Base-by-base conservation (phyloP, 2,797 vertebrate genomes). In the Podarcis siculus region DNA sequence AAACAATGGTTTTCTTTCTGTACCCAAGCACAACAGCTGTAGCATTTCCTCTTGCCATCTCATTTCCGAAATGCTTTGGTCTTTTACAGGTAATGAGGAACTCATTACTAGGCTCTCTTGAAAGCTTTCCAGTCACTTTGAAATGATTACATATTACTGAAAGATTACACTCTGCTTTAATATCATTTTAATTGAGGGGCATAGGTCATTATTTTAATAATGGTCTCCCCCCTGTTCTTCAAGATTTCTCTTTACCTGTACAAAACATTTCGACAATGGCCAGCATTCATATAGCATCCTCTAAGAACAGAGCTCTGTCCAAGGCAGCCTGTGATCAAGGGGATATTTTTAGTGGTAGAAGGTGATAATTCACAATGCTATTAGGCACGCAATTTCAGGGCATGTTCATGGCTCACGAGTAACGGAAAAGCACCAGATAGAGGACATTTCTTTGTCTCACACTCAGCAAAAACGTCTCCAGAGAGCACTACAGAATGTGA, bases 131-230 rank as follows among this genome's bases (percentile, higher is more conserved):
- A 45, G 4, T 91, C 58, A 35, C 76, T 90, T 80, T 89, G 35
- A 79, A 90, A 84, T 81, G 17, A 66, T 87, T 88, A 58, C 49
- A 30, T 49, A 75, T 86, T 86, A 82, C 39, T 90, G 58, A 86
- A 89, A 83, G 35, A 79, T 91, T 89, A 80, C 86, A 87, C 6
- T 93, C 69, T 82, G 86, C 92, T 94, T 90, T 92, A 90, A 86
- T 85, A 91, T 82, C 23, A 0, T 88, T 91, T 90, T 84, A 85
- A 90, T 81, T 49, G 86, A 86, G 87, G 86, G 66, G 21, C 80
- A 27, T 71, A 88, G 88, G 87, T 90, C n/a, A 77, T 39, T 80
- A 37, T 45, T 92, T 86, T 90, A 81, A 88, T 76, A 85, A 89
- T 85, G 45, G 1, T 55, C 86, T 83, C 35, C 30, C 21, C 69